Conservation (phyloP, 2,888 invertebrate genomes). For the Eulithis testata region DNA sequence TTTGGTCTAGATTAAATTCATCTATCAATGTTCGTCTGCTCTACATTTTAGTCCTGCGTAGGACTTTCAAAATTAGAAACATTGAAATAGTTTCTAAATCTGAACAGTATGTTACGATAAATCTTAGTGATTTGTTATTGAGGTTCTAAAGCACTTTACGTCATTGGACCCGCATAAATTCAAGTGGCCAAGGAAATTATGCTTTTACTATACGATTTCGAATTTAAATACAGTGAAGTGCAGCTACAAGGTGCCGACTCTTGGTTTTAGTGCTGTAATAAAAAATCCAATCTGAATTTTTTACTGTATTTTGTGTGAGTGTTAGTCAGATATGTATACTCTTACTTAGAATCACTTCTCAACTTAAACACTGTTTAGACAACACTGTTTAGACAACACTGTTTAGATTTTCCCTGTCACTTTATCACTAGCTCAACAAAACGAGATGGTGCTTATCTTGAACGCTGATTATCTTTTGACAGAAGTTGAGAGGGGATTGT, state of each 20-base stretch:
- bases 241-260: slow-evolving; percentile 8
- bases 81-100: slow-evolving; percentile 42
- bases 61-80: slow-evolving; percentile 23
- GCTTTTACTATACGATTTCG: slow-evolving; percentile 36
- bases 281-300: neutral
- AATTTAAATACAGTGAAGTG: slow-evolving; percentile 24
- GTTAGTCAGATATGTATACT: no score
- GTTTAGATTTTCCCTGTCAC: no score
- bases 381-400: no score
- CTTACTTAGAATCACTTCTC: no score
- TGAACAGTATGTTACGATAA: slow-evolving; percentile 49
- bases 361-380: no score
- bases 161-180: slow-evolving; percentile 63
- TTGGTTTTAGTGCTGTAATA: no score
- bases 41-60: slow-evolving; percentile 34
- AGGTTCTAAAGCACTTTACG: slow-evolving; percentile 57
- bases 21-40: slow-evolving; percentile 17
- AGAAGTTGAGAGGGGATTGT: no score
- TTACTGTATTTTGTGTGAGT: no score
- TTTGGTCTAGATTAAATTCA: slow-evolving; percentile 3
- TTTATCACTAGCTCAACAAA: no score
- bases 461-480: no score
- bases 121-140: slow-evolving; percentile 67
- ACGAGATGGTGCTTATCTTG: no score
- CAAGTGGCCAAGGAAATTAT: slow-evolving; percentile 62